phyloP scores from a whole-genome alignment of 2,888 invertebrate genomes.

The Coenonympha glycerion region DNA sequence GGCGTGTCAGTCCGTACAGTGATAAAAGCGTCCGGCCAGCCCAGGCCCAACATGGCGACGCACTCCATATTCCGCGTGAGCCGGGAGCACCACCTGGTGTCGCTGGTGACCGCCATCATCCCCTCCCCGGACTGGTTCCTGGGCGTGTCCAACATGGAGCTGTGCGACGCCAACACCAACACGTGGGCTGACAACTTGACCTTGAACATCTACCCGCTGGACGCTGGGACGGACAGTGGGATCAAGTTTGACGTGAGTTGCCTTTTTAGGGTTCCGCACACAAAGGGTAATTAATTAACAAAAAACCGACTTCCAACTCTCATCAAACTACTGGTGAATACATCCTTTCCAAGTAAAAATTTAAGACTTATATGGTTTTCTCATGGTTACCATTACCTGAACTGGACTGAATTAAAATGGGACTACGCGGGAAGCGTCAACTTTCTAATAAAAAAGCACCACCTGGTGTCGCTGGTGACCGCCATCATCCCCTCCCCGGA shows the following conservation, averaged over 20 bases:
- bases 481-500: constrained; percentile 84
- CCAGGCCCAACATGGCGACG: constrained; percentile 46
- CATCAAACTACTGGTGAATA: too few species aligned
- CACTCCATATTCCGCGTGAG: constrained; percentile 53
- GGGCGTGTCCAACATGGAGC: constrained; percentile 90
- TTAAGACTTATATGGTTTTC: too few species aligned
- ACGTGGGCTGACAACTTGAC: constrained; percentile 86
- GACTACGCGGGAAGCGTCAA: too few species aligned
- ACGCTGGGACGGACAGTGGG: constrained; percentile 97
- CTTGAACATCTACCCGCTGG: constrained; percentile 93
- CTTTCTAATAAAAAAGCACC: too few species aligned
- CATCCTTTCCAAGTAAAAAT: too few species aligned
- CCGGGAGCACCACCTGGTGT: constrained; percentile 54
- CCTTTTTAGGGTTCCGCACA: too few species aligned
- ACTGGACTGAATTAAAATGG: too few species aligned
- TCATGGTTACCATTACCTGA: too few species aligned
- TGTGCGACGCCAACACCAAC: constrained; percentile 85
- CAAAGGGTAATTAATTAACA: too few species aligned
- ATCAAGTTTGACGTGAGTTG: constrained; percentile 86
- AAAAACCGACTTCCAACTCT: too few species aligned
- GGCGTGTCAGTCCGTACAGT: constrained; percentile 53
- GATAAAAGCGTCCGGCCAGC: constrained; percentile 58
- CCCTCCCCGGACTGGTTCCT: constrained; percentile 97
- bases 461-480: constrained; percentile 56
- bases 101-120: constrained; percentile 55